Conservation (phyloP, 2,888 invertebrate species). For the Suillia variegata region DNA sequence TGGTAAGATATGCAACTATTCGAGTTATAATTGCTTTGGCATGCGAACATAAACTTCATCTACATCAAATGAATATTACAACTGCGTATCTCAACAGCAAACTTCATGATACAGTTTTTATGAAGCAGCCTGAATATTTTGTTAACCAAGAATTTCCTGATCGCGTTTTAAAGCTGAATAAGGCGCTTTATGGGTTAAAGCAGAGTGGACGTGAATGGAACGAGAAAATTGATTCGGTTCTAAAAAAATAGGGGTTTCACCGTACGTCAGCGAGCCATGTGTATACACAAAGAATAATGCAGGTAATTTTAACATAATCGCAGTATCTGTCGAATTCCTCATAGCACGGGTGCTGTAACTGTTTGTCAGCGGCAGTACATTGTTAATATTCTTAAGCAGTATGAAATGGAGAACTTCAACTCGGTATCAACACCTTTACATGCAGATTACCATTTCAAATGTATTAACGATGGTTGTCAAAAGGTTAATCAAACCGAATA, state of each 20-base stretch:
- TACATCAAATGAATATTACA: slow-evolving; percentile 34
- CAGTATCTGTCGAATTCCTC: slow-evolving; percentile 33
- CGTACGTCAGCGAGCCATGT: slow-evolving; percentile 28
- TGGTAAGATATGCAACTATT: slow-evolving; percentile 29
- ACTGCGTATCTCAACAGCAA: slow-evolving; percentile 33
- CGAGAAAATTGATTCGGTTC: slow-evolving; percentile 23
- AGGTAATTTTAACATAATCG: slow-evolving; percentile 25
- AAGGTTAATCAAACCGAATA: slow-evolving; percentile 13
- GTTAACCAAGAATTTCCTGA: slow-evolving; percentile 2
- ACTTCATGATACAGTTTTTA: slow-evolving; percentile 29
- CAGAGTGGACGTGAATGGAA: slow-evolving; percentile 34
- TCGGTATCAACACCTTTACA: slow-evolving; percentile 23
- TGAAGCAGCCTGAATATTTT: slow-evolving; percentile 28
- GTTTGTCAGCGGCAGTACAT: slow-evolving; percentile 27
- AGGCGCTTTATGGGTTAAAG: slow-evolving; percentile 35
- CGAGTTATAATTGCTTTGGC: slow-evolving; percentile 31
- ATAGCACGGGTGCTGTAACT: slow-evolving; percentile 26
- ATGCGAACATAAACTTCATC: slow-evolving; percentile 26
- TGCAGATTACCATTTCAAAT: slow-evolving; percentile 14
- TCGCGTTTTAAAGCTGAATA: slow-evolving; percentile 28
- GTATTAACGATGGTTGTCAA: slow-evolving; percentile 8
- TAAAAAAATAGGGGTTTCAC: slow-evolving; percentile 27
- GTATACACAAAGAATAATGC: slow-evolving; percentile 19
- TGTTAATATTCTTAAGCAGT: slow-evolving; percentile 15
- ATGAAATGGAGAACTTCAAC: slow-evolving; percentile 14